These are phyloP conservation scores for Oegoconia quadripuncta DNA, from an alignment of 2,888 invertebrate species.

Conservation along the genomic window DNA sequence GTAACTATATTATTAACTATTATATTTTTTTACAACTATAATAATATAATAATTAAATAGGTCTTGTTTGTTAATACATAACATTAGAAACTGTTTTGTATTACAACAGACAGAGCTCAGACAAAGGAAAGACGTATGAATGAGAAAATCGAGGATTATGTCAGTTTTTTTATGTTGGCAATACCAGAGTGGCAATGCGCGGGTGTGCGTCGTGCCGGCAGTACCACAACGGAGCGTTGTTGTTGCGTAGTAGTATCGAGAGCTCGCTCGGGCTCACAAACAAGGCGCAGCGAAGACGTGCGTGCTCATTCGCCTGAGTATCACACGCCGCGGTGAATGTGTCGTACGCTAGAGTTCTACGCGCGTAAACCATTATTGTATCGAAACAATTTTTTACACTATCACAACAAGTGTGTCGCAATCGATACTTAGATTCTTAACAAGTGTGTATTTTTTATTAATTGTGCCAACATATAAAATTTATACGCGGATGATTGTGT, in stretches of 20 bases:
- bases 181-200: slow-evolving; percentile 18
- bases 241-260: not conserved
- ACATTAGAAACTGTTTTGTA: too few species aligned
- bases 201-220: slow-evolving; percentile 2
- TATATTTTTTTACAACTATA: too few species aligned
- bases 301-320: slow-evolving; percentile 8
- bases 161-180: slow-evolving; percentile 26
- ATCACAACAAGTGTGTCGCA: slow-evolving; percentile 11
- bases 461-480: not conserved
- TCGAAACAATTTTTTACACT: slow-evolving; percentile 1
- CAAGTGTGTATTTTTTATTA: slow-evolving; percentile 6
- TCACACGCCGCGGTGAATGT: slow-evolving; percentile 6
- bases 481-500: slow-evolving; percentile 36
- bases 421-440: slow-evolving; percentile 8
- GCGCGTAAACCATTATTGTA: slow-evolving; percentile 1
- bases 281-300: not conserved
- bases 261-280: not conserved
- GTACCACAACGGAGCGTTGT: not conserved
- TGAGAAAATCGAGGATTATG: too few species aligned
- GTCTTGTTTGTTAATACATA: too few species aligned
- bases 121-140: too few species aligned
- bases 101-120: too few species aligned
- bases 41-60: too few species aligned
- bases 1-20: too few species aligned
- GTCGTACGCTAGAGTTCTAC: slow-evolving; percentile 3